Base-by-base conservation (phyloP, 2,113 vertebrate genomes). In the Clarias macrocephalus region DNA sequence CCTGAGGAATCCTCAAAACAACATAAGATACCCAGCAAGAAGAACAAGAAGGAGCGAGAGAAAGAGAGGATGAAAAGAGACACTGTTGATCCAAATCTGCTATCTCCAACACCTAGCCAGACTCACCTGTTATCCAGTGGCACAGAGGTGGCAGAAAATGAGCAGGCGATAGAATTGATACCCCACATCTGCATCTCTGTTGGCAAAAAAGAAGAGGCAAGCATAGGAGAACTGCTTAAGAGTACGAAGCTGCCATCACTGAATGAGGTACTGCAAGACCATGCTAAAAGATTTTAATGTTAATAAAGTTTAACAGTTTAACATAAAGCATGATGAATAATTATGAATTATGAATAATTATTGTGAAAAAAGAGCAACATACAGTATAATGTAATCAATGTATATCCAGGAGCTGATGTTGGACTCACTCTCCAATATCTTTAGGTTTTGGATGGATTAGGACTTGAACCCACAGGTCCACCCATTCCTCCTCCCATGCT, bases 401-500 rank as follows among this genome's bases (percentile, higher is more conserved):
- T 25, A 82, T 13, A 84, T 60, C 10, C 8, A 37, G 21, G 7
- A 80, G 18, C 23, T 48, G 3, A 37, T 23, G 21, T 70, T 75
- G 89, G 13, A 86, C 60, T 19, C 60, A n/a, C 60, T 60, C 76
- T n/a, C n/a, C 28, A 52, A 10, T 84, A 3, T 81, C 30, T 86
- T 5, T 82, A 99, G 97, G 91, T 98, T 87, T 92, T 97, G 86
- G 94, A 97, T 66, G 60, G 90, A 54, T 87, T 99, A 80, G 97
- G 96, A 0, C 89, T 97, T 87, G 96, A 95, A 56, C 92, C 94
- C 0, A 91, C 88, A 0, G 95, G 95, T 21, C 96, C 95, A 25
- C 95, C 95, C 13, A 93, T 96, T 75, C 95, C 94, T 2, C 93
- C 95, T 25, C 85, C 96, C 0, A n/a, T 88, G 80, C 90, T 93